Conservation (phyloP, 2,888 invertebrate species). For the Marasmarcha lunaedactyla region DNA sequence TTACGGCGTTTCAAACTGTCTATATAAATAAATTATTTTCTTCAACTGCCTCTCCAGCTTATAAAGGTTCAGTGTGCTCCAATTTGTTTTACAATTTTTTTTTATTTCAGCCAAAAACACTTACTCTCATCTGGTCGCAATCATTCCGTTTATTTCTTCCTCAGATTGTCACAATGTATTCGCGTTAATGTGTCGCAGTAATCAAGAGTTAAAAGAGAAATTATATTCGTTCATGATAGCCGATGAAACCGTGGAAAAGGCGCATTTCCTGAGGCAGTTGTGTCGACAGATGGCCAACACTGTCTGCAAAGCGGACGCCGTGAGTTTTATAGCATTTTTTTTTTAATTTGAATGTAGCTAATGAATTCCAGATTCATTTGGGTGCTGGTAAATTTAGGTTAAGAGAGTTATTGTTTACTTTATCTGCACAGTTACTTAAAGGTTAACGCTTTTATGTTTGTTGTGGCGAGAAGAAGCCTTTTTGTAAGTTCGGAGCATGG, state of each 20-base stretch:
- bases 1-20: too few relatives aligned
- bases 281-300: constrained; percentile 94
- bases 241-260: constrained; percentile 86
- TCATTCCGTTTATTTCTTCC: too few relatives aligned
- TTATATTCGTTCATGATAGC: constrained; percentile 88
- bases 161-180: constrained; percentile 91
- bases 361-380: not conserved
- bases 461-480: too few relatives aligned
- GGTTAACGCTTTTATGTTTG: constrained; percentile 1
- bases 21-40: too few relatives aligned
- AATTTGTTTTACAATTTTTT: too few relatives aligned
- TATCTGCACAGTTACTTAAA: not conserved
- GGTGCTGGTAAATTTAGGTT: not conserved
- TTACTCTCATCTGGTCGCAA: too few relatives aligned
- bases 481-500: too few relatives aligned
- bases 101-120: too few relatives aligned
- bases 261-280: constrained; percentile 82
- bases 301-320: constrained; percentile 92
- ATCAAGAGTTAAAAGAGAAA: constrained; percentile 87
- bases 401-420: not conserved
- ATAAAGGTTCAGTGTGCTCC: too few relatives aligned
- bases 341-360: not conserved
- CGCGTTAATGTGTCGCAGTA: constrained; percentile 88
- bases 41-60: too few relatives aligned
- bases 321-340: too few relatives aligned